These are phyloP conservation scores for Astyanax mexicanus DNA, from an alignment of 2,797 vertebrate species.

Conservation along the genomic window DNA sequence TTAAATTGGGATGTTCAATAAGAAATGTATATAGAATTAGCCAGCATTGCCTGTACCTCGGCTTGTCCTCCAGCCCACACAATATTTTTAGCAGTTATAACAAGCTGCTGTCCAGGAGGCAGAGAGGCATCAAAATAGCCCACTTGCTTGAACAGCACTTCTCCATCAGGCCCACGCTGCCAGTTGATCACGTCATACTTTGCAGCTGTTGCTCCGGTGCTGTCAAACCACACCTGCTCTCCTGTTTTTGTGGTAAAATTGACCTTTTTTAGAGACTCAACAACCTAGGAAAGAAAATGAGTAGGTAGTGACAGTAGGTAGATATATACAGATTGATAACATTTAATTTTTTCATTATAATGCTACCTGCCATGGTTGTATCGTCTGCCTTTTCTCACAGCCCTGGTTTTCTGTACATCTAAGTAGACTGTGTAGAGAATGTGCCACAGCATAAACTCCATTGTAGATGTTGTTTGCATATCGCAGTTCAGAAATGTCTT, in stretches of 20 bases:
- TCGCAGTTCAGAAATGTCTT: conserved; percentile 74
- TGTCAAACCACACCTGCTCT: conserved; percentile 76
- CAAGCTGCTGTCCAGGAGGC: conserved; percentile 68
- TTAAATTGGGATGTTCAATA: background rate
- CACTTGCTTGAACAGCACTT: conserved; percentile 72
- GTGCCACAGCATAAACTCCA: conserved; percentile 75
- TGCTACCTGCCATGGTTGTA: conserved; percentile 72
- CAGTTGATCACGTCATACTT: conserved; percentile 79
- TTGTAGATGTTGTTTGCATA: conserved; percentile 77
- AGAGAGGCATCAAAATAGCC: conserved; percentile 76
- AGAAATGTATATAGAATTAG: background rate
- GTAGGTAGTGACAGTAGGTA: background rate
- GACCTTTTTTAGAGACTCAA: conserved; percentile 71
- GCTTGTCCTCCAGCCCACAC: conserved; percentile 69
- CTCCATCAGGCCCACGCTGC: conserved; percentile 67
- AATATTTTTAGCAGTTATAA: conserved; percentile 66
- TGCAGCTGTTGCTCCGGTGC: conserved; percentile 71
- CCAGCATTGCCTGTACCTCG: conserved; percentile 56
- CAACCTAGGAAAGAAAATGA: conserved; percentile 61
- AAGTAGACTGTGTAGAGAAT: conserved; percentile 72
- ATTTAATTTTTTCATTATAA: background rate
- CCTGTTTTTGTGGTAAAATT: conserved; percentile 73
- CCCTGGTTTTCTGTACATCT: conserved; percentile 61
- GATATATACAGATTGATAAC: background rate
- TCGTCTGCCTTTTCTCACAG: conserved; percentile 64